phyloP scores from a whole-genome alignment of 2,888 invertebrate species.

The Panopea generosa region DNA sequence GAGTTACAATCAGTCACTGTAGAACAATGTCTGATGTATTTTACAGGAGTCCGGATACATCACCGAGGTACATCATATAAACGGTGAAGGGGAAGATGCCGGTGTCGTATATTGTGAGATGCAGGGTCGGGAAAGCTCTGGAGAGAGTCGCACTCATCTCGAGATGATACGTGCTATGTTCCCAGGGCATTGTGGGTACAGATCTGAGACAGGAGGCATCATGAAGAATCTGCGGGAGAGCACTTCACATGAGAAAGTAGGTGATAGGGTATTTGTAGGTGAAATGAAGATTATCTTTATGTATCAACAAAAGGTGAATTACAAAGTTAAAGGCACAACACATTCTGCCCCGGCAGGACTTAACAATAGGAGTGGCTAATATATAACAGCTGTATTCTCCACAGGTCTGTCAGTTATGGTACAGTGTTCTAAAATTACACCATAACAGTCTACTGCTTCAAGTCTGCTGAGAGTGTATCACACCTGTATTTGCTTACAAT shows the following conservation, averaged over 20 bases:
- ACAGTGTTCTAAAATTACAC: too few species aligned
- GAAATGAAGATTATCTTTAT: too few species aligned
- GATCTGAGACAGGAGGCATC: conserved; percentile 93
- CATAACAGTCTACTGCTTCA: too few species aligned
- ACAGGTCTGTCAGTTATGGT: too few species aligned
- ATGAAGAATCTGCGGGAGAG: conserved; percentile 93
- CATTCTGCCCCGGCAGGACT: too few species aligned
- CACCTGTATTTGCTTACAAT: too few species aligned
- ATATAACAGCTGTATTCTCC: too few species aligned
- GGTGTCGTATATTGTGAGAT: conserved; percentile 99
- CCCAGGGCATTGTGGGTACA: conserved; percentile 93
- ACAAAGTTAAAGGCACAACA: too few species aligned
- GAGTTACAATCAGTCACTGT: too few species aligned
- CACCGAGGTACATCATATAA: conserved; percentile 97
- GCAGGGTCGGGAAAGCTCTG: conserved; percentile 94
- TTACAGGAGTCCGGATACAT: conserved; percentile 91
- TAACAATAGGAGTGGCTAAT: too few species aligned
- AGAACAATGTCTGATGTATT: background rate
- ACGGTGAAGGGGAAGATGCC: conserved; percentile 94
- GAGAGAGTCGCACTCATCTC: conserved; percentile 90
- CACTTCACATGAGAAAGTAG: conserved; percentile 92
- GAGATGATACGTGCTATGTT: conserved; percentile 91
- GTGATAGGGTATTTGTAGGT: background rate
- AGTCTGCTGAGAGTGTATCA: too few species aligned
- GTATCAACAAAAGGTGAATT: too few species aligned